Conservation (phyloP, 2,888 invertebrate genomes). For the Diloba caeruleocephala region DNA sequence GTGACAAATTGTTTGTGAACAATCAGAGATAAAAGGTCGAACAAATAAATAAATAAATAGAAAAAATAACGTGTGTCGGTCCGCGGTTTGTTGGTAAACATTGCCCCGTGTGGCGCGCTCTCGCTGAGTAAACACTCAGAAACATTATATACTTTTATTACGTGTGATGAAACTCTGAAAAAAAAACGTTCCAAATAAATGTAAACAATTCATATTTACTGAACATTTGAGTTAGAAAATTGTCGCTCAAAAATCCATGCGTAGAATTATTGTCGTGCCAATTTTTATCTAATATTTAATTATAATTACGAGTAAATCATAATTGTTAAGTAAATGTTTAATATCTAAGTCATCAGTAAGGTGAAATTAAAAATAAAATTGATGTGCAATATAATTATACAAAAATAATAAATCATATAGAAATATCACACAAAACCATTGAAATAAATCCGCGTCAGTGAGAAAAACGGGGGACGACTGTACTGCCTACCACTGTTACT, state of each 20-base stretch:
- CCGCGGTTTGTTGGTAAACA: constrained; percentile 86
- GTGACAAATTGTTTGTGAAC: constrained; percentile 57
- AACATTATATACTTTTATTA: constrained; percentile 59
- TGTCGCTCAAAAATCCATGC: constrained; percentile 61
- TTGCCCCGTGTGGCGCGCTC: constrained; percentile 73
- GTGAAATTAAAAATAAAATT: constrained; percentile 22
- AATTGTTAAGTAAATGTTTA: constrained; percentile 38
- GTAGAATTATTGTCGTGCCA: constrained; percentile 61
- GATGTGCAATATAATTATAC: constrained; percentile 43
- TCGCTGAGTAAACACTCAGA: constrained; percentile 68
- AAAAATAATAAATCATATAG: constrained; percentile 38
- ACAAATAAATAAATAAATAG: constrained; percentile 49
- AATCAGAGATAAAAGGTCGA: constrained; percentile 50
- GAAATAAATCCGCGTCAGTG: constrained; percentile 72
- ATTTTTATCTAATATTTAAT: constrained; percentile 53
- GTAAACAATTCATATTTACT: constrained; percentile 38
- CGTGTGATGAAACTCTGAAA: constrained; percentile 54
- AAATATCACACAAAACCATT: constrained; percentile 53
- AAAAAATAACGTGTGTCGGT: constrained; percentile 65
- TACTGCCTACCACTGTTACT: constrained; percentile 77
- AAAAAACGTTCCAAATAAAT: constrained; percentile 52
- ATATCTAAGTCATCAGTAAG: constrained; percentile 37
- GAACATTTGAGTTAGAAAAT: constrained; percentile 41
- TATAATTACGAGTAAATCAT: constrained; percentile 36
- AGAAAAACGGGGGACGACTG: constrained; percentile 72